Base-by-base conservation (phyloP, 2,113 vertebrate species). In the Choloepus hoffmanni region DNA sequence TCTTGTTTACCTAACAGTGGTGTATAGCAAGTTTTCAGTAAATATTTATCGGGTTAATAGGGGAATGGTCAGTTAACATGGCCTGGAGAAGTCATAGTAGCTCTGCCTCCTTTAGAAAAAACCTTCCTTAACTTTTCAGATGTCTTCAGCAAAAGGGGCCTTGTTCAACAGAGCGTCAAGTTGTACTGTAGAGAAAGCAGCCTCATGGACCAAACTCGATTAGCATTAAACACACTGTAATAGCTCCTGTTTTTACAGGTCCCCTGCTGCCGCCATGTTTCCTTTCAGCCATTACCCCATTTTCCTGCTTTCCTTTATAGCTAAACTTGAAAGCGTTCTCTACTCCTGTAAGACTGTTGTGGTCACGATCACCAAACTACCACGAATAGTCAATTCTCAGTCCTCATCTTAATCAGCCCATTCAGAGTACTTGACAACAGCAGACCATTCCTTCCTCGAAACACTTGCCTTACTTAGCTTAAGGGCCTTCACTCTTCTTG, bases 221-320 rank as follows among this genome's bases (percentile, higher is more conserved):
- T 50, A 43, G n/a, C 62, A 2, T 8, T n/a, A 12, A 40, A 0
- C 12, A 26, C 5, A 13, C 18, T 33, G 1, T 23, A 8, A 16
- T 16, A 58, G 14, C 30, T 40, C 15, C 63, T 16, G 3, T 83
- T 63, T 50, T 7, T 36, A 72, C 19, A 70, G 72, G 58, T 53
- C 21, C 11, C 11, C 5, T 70, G 60, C 40, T 19, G 6, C 85
- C 36, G 45, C 18, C 33, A 0, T 23, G 21, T 70, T 89, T 53
- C n/a, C 48, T 91, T 67, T n/a, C 4, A 65, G 1, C 28, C 7
- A 4, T 23, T 43, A 2, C 36, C n/a, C 33, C 24, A 1, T 62
- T 65, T 65, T 50, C 83, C 45, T 72, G 48, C 55, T 95, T 77
- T 77, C 24, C 36, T 89, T 55, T 68, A 24, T 12, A 74, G 83